Percentiles rank a stretch among this genome's conserved stretches.
Evolutionary conservation across 2,113 vertebrate genomes (phyloP).

Genomic region (Pterophyllum scalare): DNA sequence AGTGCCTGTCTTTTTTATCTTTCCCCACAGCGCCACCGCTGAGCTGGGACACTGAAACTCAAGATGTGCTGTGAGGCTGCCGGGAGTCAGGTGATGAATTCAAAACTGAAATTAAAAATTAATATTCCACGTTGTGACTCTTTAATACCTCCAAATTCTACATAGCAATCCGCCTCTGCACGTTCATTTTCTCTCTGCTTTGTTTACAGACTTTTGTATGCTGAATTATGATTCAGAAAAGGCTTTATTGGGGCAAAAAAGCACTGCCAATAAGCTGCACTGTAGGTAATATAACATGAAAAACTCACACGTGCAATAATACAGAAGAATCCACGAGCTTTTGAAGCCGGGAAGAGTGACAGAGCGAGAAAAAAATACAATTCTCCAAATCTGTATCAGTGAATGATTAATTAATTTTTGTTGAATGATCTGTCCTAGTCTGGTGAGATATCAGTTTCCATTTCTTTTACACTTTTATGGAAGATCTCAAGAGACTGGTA

Average conservation of each 20-base stretch:
- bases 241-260: background rate
- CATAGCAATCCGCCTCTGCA: constrained; percentile 24
- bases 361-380: constrained; percentile 45
- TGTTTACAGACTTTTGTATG: constrained; percentile 47
- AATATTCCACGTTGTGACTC: constrained; percentile 33
- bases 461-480: constrained; percentile 68
- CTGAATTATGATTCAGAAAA: background rate
- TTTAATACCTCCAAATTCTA: constrained; percentile 35
- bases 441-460: constrained; percentile 74
- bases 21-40: background rate
- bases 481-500: constrained; percentile 72
- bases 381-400: constrained; percentile 68
- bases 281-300: constrained; percentile 26
- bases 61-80: constrained; percentile 10
- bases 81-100: constrained; percentile 47
- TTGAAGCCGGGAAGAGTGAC: constrained; percentile 59
- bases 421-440: constrained; percentile 71
- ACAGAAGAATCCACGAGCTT: constrained; percentile 55
- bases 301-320: constrained; percentile 48
- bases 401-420: constrained; percentile 78
- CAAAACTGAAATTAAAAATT: constrained; percentile 30
- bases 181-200: constrained; percentile 28
- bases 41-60: constrained; percentile 27
- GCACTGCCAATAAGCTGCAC: constrained; percentile 5
- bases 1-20: constrained; percentile 4